phyloP scores from a whole-genome alignment of 2,113 vertebrate genomes.

The Scopus umbretta region DNA sequence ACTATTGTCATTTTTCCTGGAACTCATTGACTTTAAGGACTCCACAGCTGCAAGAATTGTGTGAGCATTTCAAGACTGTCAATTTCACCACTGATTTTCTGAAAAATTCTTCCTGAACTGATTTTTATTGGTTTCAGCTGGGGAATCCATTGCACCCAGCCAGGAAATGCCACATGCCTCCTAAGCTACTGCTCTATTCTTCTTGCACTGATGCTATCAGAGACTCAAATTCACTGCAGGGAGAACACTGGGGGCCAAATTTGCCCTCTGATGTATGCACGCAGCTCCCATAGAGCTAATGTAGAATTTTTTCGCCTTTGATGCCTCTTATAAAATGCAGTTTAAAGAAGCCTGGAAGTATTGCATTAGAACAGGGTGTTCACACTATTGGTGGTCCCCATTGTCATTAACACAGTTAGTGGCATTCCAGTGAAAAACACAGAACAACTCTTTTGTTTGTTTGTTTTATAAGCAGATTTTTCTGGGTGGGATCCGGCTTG shows the following conservation, averaged over 20 bases:
- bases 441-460: conserved; percentile 51
- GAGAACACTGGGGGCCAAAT: conserved; percentile 47
- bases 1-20: conserved; percentile 67
- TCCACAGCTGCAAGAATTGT: conserved; percentile 73
- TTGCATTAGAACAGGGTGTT: conserved; percentile 64
- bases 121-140: conserved; percentile 79
- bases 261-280: conserved; percentile 45
- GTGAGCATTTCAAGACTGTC: conserved; percentile 72
- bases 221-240: conserved; percentile 43
- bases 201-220: conserved; percentile 55
- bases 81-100: conserved; percentile 69
- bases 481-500: conserved; percentile 12
- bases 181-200: conserved; percentile 60
- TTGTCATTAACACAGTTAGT: conserved; percentile 56
- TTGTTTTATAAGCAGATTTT: conserved; percentile 48
- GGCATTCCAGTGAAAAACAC: conserved; percentile 43
- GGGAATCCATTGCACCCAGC: conserved; percentile 57
- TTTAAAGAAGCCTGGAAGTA: conserved; percentile 53
- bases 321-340: conserved; percentile 40
- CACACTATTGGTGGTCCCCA: conserved; percentile 45
- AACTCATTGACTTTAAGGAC: conserved; percentile 63
- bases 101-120: conserved; percentile 72
- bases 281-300: conserved; percentile 50
- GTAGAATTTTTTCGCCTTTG: conserved; percentile 14
- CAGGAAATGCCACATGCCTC: conserved; percentile 71